Base-by-base conservation (phyloP, 2,113 vertebrate species). In the Cariama cristata region DNA sequence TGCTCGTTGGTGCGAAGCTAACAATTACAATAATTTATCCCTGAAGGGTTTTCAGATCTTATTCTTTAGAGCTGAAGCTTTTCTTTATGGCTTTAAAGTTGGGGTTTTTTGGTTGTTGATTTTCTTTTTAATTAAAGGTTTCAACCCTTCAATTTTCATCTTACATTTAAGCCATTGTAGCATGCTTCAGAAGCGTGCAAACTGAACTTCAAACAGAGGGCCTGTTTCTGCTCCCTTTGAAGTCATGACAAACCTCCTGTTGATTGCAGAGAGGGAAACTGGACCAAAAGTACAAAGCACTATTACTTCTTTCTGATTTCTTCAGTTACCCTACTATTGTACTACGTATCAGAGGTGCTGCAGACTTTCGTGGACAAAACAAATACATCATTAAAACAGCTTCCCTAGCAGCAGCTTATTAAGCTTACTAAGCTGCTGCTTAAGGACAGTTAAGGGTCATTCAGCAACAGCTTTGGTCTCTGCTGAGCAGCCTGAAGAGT, bases 71-170 rank as follows among this genome's bases (percentile, higher is more conserved):
- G 42, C 18, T 47, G 63, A 74, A 71, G 21, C 20, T 86, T 93
- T 92, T 79, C 26, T 80, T 76, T 62, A 67, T 79, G 52, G 35
- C 47, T 96, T 94, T 80, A 90, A 93, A 97, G 81, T 59, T 79
- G 66, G 19, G 4, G 3, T 2, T 30, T 91, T 92, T 64, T 17
- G 2, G 27, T 68, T 91, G 81, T 87, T 95, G 94, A 89, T 96
- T 95, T 92, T 92, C 59, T 93, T 95, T 94, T 81, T 92, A 97
- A 95, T 93, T 91, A 97, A 92, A 68, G 45, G 86, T 77, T 96
- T 86, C 66, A 85, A 89, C 45, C 76, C 68, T 87, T 94, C 80
- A 85, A 35, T 87, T 93, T 92, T 91, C 9, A 3, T 94, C 55
- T 77, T 93, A 23, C 16, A 60, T 89, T 93, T 89, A 38, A 96